A percentile compares a stretch with the other conserved stretches of the same genome.
Evolutionary conservation across 1,140 invertebrate genomes (phyloP).

Genomic region (Mizuhopecten yessoensis): DNA sequence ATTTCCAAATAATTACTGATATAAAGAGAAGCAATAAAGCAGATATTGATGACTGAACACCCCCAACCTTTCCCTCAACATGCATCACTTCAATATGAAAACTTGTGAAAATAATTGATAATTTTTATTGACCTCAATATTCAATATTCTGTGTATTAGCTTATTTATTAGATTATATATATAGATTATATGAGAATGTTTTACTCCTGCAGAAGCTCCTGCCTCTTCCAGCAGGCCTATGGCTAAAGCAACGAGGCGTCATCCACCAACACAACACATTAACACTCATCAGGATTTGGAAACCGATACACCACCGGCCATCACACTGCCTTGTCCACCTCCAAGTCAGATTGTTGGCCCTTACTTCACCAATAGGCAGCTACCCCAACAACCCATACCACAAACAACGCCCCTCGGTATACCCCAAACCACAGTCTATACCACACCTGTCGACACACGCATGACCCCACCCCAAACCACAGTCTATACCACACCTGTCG

Average conservation of each 20-base stretch:
- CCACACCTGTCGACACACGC: not conserved
- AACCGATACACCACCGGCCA: not conserved
- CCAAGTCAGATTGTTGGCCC: not conserved
- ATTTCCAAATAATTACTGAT: no score
- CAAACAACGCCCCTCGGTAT: not conserved
- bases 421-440: constrained; percentile 12
- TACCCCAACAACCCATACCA: not conserved
- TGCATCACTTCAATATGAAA: no score
- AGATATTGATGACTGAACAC: no score
- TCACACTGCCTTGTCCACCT: not conserved
- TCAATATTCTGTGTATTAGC: no score
- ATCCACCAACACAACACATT: not conserved
- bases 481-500: not conserved
- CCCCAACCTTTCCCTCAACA: no score
- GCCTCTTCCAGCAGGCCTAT: not conserved
- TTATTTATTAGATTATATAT: no score
- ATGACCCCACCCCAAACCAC: not conserved
- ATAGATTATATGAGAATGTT: not conserved
- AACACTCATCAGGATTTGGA: not conserved
- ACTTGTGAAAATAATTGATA: no score
- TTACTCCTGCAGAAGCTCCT: not conserved
- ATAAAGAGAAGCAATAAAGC: no score
- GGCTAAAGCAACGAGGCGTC: not conserved
- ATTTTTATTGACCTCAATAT: no score
- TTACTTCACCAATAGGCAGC: not conserved